Evolutionary conservation across 2,113 vertebrate genomes (phyloP).

Genomic region (Caranx melampygus): DNA sequence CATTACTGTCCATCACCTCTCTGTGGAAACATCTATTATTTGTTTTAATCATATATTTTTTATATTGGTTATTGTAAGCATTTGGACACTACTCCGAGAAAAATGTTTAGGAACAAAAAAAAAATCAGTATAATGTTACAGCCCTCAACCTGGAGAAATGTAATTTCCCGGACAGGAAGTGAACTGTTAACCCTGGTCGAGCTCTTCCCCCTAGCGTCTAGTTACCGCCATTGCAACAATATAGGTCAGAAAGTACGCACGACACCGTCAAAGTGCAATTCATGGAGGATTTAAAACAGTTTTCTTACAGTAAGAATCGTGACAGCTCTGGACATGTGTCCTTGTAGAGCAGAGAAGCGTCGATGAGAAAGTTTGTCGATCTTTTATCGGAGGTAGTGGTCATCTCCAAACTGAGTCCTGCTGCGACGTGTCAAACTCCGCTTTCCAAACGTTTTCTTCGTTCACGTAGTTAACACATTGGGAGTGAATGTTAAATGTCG

Average conservation of each 20-base stretch:
- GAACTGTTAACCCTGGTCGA: constrained; percentile 19
- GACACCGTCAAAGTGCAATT: background rate
- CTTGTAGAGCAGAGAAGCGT: constrained; percentile 77
- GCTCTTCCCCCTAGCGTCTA: constrained; percentile 63
- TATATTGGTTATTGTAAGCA: background rate
- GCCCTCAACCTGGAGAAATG: background rate
- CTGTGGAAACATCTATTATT: background rate
- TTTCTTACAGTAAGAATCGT: constrained; percentile 80
- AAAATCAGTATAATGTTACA: background rate
- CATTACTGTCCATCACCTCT: background rate
- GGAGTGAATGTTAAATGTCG: fast-evolving
- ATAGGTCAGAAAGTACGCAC: fast-evolving
- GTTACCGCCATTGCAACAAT: constrained; percentile 55
- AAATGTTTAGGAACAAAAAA: background rate
- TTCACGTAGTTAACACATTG: background rate
- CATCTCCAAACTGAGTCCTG: constrained; percentile 28
- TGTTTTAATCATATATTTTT: background rate
- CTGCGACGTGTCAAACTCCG: background rate
- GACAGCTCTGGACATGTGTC: constrained; percentile 80
- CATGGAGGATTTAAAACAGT: background rate
- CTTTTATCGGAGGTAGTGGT: background rate
- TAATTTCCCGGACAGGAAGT: constrained; percentile 1
- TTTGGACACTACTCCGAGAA: background rate
- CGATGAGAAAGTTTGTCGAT: constrained; percentile 50
- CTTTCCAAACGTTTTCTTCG: background rate